These are phyloP conservation scores for Campopleginae sp. DNA, from an alignment of 2,888 invertebrate genomes.

Conservation along the genomic window DNA sequence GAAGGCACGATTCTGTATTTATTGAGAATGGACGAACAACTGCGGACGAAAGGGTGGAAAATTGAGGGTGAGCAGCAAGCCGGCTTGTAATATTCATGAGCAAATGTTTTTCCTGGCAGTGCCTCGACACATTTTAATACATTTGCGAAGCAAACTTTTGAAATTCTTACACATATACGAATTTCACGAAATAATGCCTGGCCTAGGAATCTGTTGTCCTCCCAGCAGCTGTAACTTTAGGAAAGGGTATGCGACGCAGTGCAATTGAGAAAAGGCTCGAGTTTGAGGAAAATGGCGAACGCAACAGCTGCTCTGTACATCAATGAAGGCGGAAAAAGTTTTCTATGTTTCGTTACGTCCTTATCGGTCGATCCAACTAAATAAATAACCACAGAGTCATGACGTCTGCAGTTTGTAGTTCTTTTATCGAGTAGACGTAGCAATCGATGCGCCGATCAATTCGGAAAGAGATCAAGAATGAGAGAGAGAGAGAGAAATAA, in stretches of 20 bases:
- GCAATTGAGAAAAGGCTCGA: slow-evolving; percentile 28
- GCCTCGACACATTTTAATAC: not conserved
- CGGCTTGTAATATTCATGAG: not conserved
- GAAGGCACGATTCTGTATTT: not conserved
- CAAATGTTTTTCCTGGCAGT: slow-evolving; percentile 2
- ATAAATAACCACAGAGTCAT: not conserved
- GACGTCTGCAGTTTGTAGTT: too few relatives aligned
- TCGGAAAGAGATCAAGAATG: too few relatives aligned
- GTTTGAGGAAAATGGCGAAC: slow-evolving; percentile 43
- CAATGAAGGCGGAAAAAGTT: not conserved
- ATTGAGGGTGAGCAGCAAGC: not conserved
- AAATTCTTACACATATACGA: slow-evolving; percentile 11
- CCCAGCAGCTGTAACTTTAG: slow-evolving; percentile 38
- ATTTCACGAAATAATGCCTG: slow-evolving; percentile 30
- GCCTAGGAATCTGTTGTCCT: not conserved
- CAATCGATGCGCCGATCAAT: too few relatives aligned
- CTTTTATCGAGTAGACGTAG: too few relatives aligned
- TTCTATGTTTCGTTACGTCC: not conserved
- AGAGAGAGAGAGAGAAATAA: too few relatives aligned
- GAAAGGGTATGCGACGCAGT: slow-evolving; percentile 4
- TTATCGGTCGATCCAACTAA: not conserved
- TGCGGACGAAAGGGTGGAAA: not conserved
- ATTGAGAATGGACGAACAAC: not conserved
- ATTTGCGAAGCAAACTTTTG: slow-evolving; percentile 7
- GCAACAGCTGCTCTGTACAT: slow-evolving; percentile 45